Conservation (phyloP, 2,797 vertebrate genomes). For the Pyrocephalus nanus region DNA sequence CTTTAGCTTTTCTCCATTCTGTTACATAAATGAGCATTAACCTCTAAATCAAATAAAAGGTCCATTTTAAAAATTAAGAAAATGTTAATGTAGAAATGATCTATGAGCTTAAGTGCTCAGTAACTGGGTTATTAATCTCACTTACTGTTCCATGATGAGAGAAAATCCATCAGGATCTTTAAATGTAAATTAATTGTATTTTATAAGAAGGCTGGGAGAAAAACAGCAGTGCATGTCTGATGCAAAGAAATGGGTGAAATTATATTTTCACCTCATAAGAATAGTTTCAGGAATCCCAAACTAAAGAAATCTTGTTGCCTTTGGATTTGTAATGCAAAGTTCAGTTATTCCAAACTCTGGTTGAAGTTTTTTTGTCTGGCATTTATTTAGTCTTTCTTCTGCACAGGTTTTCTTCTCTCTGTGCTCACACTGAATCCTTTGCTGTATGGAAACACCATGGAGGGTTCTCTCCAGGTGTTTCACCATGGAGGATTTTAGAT, state of each 20-base stretch:
- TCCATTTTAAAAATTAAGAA: conserved; percentile 9
- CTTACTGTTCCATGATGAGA: neutral
- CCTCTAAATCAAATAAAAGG: conserved; percentile 42
- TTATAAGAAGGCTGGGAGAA: neutral
- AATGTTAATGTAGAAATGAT: neutral
- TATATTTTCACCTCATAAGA: neutral
- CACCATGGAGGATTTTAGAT: neutral
- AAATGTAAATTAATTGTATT: conserved; percentile 42
- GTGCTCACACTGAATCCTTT: neutral
- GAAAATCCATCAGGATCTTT: conserved; percentile 10
- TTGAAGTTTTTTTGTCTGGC: neutral
- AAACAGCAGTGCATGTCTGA: neutral
- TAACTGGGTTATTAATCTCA: conserved; percentile 35
- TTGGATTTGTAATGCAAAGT: neutral
- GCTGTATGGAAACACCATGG: neutral
- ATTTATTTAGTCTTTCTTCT: neutral
- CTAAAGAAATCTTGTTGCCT: neutral
- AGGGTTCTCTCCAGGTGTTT: neutral
- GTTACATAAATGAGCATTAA: neutral
- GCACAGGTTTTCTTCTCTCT: neutral
- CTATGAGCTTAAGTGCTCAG: neutral
- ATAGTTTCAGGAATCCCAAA: neutral
- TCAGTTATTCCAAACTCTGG: neutral
- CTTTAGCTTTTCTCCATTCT: conserved; percentile 1
- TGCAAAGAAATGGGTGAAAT: neutral